Evolutionary conservation across 2,797 vertebrate species (phyloP).

Genomic region (Pterois miles): DNA sequence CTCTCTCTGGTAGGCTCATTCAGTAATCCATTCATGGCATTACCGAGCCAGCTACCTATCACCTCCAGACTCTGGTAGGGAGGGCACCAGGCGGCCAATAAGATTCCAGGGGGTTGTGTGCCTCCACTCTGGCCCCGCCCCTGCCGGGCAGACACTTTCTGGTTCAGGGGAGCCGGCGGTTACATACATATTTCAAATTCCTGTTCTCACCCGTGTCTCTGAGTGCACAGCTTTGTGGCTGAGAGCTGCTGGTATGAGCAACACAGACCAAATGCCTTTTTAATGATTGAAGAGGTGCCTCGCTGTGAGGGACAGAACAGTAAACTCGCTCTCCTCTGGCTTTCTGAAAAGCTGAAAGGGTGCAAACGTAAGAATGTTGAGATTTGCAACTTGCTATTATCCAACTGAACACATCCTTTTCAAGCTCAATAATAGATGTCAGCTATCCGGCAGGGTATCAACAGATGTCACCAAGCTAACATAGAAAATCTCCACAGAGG

Average conservation of each 20-base stretch:
- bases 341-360: slow-evolving; percentile 8
- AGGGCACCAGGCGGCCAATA: background rate
- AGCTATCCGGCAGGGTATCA: background rate
- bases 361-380: slow-evolving; percentile 2
- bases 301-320: slow-evolving; percentile 10
- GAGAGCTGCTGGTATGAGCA: slow-evolving; percentile 7
- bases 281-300: slow-evolving; percentile 35
- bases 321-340: slow-evolving; percentile 1
- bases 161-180: background rate
- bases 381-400: slow-evolving; percentile 22
- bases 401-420: slow-evolving; percentile 22
- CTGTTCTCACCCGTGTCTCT: background rate
- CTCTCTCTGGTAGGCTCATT: background rate
- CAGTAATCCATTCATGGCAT: background rate
- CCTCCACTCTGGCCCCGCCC: background rate
- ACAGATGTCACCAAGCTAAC: slow-evolving; percentile 21
- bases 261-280: slow-evolving; percentile 14
- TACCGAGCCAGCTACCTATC: background rate
- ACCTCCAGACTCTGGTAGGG: background rate
- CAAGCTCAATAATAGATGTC: slow-evolving; percentile 23
- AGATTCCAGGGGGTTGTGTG: background rate
- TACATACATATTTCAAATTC: slow-evolving; percentile 6
- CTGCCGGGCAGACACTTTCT: background rate
- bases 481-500: background rate
- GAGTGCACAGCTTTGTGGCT: background rate